These are phyloP conservation scores for Trichonephila clavipes DNA, from an alignment of 1,140 invertebrate species.

Conservation along the genomic window DNA sequence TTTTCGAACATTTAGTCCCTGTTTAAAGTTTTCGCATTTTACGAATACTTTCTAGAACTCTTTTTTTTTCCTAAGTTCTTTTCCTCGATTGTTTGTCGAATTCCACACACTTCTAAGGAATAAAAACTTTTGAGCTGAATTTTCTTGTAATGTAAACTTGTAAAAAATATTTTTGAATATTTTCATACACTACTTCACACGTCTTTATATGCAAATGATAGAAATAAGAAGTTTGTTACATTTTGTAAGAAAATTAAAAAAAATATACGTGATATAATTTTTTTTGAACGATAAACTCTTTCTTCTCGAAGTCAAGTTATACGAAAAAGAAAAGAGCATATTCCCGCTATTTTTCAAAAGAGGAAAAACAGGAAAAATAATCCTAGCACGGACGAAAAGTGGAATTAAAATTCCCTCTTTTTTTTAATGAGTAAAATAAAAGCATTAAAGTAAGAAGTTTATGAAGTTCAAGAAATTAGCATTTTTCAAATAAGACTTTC, in stretches of 20 bases:
- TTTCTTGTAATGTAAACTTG: too few relatives aligned
- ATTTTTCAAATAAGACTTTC: neutral
- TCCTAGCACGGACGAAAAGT: neutral
- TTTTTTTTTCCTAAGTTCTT: too few relatives aligned
- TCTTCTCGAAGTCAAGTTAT: neutral
- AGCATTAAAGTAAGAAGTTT: neutral
- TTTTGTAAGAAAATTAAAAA: neutral
- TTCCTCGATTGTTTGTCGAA: too few relatives aligned
- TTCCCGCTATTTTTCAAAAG: neutral
- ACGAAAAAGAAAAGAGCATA: neutral
- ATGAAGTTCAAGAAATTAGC: neutral
- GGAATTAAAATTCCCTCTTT: neutral
- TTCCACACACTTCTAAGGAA: too few relatives aligned
- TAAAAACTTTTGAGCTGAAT: too few relatives aligned
- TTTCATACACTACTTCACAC: neutral
- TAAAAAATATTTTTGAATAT: neutral
- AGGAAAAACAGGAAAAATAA: neutral
- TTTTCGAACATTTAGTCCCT: too few relatives aligned
- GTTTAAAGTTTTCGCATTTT: too few relatives aligned
- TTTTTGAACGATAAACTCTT: neutral
- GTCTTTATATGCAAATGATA: neutral
- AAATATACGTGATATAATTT: neutral
- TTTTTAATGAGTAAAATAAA: neutral
- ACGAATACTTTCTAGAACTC: too few relatives aligned
- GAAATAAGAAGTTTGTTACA: neutral